Base-by-base conservation (phyloP, 2,888 invertebrate species). In the Epirrhoe alternata region DNA sequence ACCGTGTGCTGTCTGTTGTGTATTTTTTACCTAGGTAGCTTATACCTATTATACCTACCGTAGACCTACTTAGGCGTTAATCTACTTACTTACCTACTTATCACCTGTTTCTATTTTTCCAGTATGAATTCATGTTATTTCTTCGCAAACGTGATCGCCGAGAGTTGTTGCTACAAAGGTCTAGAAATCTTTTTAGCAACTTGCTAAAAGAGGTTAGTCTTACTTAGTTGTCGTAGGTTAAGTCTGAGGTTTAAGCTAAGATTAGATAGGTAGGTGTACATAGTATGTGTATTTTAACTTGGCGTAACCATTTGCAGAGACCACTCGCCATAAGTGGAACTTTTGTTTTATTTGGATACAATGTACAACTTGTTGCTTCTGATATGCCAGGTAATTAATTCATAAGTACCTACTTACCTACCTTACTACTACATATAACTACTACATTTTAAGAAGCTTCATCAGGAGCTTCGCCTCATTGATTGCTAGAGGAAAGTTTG, bases 81-180 rank as follows among this genome's bases (percentile, higher is more conserved):
- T 24, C 24, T 24, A 6, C 35, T 8, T 38, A 8, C 35, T 8
- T 8, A 1, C 6, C 31, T 53, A 35, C 1, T 17, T 50, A 24
- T 24, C 2, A 50, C n/a, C n/a, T 17, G 0, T 31, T 35, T 42
- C 45, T 16, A 14, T 35, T 5, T 58, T 80, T 77, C 35, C 86
- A 94, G 94, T 91, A 87, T 57, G 91, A 90, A 61, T 88, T 90
- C 63, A 91, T 87, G 77, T 45, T 89, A 54, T 94, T 93, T 76
- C 74, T 94, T 42, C 82, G 89, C 33, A 93, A 91, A 77, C 87
- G 93, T 8, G 90, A 93, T 57, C 81, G 90, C 55, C 85, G 83
- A 8, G 90, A 93, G 70, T 77, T 94, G 31, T 72, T 94, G 54
- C 78, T 93, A 16, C 94, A 94, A 76, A 87, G 78, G 74, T 92